Base-by-base conservation (phyloP, 2,113 vertebrate species). In the Leptobrachium leishanense region DNA sequence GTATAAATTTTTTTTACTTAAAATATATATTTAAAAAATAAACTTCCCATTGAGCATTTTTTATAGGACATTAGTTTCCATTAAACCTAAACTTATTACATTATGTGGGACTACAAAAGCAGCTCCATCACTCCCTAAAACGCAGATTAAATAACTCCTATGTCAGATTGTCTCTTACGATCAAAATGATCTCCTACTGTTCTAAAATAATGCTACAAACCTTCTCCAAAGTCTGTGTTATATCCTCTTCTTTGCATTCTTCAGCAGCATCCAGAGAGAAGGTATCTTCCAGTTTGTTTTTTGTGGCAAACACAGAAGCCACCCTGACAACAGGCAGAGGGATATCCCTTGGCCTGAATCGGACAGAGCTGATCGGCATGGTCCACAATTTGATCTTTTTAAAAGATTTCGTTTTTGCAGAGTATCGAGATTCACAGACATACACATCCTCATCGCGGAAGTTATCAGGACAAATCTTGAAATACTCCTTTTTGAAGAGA, bases 351-450 rank as follows among this genome's bases (percentile, higher is more conserved):
- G 96, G 94, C 64, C 95, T 91, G 84, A 99, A 97, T 39, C 94
- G 93, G 6, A 99, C 96, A 0, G 97, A 97, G 87, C 95, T 98
- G 77, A 98, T 84, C 5, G 98, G 97, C 97, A 98, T 98, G 63
- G 97, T 94, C 98, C 98, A 99, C 84, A 99, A 85, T 80, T 99
- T 99, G 88, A 99, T 99, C 91, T 99, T 99, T 85, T 99, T 99
- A 85, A 99, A 99, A 80, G 97, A 97, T 82, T 99, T 99, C 59
- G 96, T 94, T 88, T 99, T 99, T 0, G 98, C 97, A 20, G 98
- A 99, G 82, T 99, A 99, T 54, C 98, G 96, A 0, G 98, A 99
- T 86, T 99, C 98, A 1, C 98, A 99, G 63, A 99, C 97, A 63
- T 94, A 98, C 42, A 99, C 96, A 73, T 99, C 96, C 68, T 99